Conservation (phyloP, 2,113 vertebrate genomes). For the Bucco capensis region DNA sequence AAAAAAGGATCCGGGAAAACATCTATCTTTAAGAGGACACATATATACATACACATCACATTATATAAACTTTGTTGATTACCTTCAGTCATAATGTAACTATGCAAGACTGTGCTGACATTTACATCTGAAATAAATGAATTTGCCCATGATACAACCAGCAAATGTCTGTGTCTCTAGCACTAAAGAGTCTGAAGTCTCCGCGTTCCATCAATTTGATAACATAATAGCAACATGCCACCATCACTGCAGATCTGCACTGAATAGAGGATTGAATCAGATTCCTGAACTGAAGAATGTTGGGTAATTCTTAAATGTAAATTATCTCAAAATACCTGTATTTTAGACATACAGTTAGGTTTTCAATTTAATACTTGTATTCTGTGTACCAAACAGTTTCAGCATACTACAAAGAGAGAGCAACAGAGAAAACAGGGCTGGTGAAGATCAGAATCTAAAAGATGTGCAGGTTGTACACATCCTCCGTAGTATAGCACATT, state of each 20-base stretch:
- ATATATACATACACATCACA: constrained; percentile 80
- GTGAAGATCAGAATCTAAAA: constrained; percentile 34
- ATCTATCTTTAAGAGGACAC: constrained; percentile 77
- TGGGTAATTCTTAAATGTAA: constrained; percentile 34
- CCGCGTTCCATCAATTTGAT: constrained; percentile 4
- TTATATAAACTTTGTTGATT: constrained; percentile 75
- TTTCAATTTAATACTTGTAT: constrained; percentile 38
- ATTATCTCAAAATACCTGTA: constrained; percentile 52
- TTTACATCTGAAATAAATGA: constrained; percentile 70
- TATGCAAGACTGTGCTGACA: constrained; percentile 71
- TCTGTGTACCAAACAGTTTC: constrained; percentile 11
- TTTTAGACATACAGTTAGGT: background rate
- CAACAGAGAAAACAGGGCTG: constrained; percentile 49
- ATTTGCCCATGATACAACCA: constrained; percentile 66
- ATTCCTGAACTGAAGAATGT: constrained; percentile 39
- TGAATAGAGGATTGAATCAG: constrained; percentile 28
- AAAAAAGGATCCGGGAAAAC: constrained; percentile 77
- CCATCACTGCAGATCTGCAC: constrained; percentile 26
- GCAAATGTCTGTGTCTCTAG: constrained; percentile 60
- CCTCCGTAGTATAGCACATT: background rate
- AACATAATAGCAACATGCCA: constrained; percentile 61
- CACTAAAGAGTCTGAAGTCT: constrained; percentile 61
- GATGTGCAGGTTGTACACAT: background rate
- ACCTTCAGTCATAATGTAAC: constrained; percentile 70
- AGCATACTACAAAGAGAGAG: constrained; percentile 1